These are phyloP conservation scores for Tilapia sparmanii DNA, from an alignment of 2,113 vertebrate genomes.

Conservation along the genomic window DNA sequence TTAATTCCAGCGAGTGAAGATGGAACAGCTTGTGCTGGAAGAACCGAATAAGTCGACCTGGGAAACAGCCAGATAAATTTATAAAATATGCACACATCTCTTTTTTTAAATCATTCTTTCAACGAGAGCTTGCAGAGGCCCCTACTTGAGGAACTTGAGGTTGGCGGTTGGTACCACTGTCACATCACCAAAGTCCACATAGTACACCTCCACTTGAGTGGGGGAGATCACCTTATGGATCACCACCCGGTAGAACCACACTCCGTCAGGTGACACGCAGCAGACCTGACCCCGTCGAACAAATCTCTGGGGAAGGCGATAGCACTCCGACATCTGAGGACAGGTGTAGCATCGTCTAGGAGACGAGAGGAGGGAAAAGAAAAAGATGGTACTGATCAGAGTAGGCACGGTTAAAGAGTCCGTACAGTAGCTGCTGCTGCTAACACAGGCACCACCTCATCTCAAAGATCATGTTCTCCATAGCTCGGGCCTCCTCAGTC, in stretches of 20 bases:
- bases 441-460: constrained; percentile 77
- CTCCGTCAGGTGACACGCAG: constrained; percentile 71
- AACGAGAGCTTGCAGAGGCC: neutral
- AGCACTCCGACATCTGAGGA: constrained; percentile 76
- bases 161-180: constrained; percentile 64
- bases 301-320: constrained; percentile 75
- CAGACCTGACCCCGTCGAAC: constrained; percentile 83
- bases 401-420: neutral
- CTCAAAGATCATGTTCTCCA: constrained; percentile 87
- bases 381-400: neutral
- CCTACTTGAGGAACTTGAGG: constrained; percentile 90
- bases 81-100: neutral
- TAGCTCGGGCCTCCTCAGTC: constrained; percentile 63
- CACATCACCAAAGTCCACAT: constrained; percentile 81
- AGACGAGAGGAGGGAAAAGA: neutral
- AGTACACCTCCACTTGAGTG: constrained; percentile 83
- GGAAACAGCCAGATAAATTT: neutral
- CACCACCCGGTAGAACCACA: constrained; percentile 89
- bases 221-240: constrained; percentile 77
- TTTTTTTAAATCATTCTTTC: neutral
- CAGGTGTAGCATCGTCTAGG: constrained; percentile 80
- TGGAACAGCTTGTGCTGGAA: constrained; percentile 88
- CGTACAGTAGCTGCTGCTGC: neutral
- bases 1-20: constrained; percentile 81
- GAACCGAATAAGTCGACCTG: constrained; percentile 81